phyloP scores from a whole-genome alignment of 2,797 vertebrate species.

The Coregonus ussuriensis region DNA sequence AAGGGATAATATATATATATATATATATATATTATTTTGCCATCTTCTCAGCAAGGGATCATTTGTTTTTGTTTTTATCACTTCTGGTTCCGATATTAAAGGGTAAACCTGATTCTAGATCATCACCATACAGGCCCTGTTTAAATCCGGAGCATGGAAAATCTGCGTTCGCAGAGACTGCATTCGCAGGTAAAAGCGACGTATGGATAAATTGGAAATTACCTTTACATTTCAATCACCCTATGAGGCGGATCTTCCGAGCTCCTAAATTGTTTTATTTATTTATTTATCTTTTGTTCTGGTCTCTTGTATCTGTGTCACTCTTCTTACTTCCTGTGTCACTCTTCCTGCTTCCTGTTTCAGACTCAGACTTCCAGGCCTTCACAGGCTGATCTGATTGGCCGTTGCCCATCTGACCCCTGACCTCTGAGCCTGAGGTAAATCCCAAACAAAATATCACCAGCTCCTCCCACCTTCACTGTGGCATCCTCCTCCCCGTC shows the following conservation, averaged over 20 bases:
- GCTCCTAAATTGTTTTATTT: too few species aligned
- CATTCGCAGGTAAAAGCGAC: too few species aligned
- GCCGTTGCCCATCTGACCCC: constrained; percentile 59
- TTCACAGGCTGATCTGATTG: constrained; percentile 79
- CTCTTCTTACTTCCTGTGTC: constrained; percentile 42
- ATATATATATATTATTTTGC: too few species aligned
- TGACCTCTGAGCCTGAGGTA: constrained; percentile 64
- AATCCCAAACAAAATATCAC: constrained; percentile 42
- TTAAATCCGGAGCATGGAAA: too few species aligned
- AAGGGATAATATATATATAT: too few species aligned
- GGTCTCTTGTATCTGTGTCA: background rate
- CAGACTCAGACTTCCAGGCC: constrained; percentile 85
- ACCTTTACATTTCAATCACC: too few species aligned
- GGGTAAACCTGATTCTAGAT: too few species aligned
- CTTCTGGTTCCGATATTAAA: background rate
- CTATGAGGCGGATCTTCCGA: too few species aligned
- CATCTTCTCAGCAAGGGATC: too few species aligned
- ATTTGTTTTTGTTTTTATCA: background rate
- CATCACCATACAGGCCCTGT: background rate
- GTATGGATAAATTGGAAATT: too few species aligned
- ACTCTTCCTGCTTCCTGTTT: constrained; percentile 66
- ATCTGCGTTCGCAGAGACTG: too few species aligned
- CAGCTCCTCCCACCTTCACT: constrained; percentile 4
- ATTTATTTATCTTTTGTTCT: too few species aligned
- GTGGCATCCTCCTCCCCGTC: background rate